Conservation (phyloP, 2,113 vertebrate species). For the Solea solea region DNA sequence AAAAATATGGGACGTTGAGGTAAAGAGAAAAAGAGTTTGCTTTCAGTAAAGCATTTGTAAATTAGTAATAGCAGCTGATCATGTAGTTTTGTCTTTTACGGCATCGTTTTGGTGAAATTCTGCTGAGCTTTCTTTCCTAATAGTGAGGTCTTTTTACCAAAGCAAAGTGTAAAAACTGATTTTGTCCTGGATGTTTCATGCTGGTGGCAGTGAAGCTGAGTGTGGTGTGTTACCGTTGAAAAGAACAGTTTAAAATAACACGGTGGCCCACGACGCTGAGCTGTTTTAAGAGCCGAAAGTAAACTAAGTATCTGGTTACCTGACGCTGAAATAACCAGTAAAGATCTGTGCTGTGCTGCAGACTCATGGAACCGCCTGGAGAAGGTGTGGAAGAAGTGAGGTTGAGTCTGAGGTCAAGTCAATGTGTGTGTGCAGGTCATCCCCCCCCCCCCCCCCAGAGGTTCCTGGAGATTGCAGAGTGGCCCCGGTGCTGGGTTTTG, state of each 20-base stretch:
- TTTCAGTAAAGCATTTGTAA: too few relatives aligned
- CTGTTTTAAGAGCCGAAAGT: background rate
- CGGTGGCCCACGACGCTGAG: background rate
- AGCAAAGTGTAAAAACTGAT: constrained; percentile 7
- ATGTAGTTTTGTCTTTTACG: background rate
- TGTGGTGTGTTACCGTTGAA: background rate
- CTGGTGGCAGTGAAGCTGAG: background rate
- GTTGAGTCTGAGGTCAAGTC: constrained; percentile 18
- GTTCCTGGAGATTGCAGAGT: constrained; percentile 8
- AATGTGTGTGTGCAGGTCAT: constrained; percentile 22
- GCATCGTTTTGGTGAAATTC: constrained; percentile 1
- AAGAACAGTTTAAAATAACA: background rate
- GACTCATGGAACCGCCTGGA: constrained; percentile 18
- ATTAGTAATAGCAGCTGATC: too few relatives aligned
- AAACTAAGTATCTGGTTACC: constrained; percentile 6
- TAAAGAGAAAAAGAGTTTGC: too few relatives aligned
- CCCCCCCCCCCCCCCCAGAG: constrained; percentile 6
- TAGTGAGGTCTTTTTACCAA: background rate
- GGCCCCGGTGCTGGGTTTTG: constrained; percentile 8
- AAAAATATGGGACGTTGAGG: too few relatives aligned
- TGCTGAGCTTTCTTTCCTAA: background rate
- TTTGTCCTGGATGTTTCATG: background rate
- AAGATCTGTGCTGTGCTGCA: constrained; percentile 33
- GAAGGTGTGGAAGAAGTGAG: background rate
- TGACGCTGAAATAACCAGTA: constrained; percentile 7